Evolutionary conservation across 2,113 vertebrate species (phyloP).

Genomic region (Neogale vison): DNA sequence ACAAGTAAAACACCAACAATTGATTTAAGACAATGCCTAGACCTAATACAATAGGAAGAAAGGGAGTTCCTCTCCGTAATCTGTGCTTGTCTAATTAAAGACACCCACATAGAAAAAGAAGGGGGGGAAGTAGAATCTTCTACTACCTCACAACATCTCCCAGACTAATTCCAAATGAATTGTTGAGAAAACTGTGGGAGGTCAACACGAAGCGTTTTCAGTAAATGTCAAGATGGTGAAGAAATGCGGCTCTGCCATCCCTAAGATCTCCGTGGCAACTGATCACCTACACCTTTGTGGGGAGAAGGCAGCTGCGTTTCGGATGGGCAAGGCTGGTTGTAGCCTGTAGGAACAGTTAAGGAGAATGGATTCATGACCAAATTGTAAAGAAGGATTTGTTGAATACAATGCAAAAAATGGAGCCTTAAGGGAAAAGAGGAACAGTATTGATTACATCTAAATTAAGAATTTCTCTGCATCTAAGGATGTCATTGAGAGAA

Average conservation of each 20-base stretch:
- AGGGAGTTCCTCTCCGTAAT: not conserved
- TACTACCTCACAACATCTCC: not conserved
- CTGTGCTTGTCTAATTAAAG: not conserved
- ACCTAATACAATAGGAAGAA: not conserved
- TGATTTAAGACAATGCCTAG: not conserved
- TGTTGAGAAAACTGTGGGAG: not conserved
- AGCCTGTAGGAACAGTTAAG: too few species aligned
- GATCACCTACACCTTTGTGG: not conserved
- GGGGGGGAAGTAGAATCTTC: not conserved
- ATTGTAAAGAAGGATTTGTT: not conserved
- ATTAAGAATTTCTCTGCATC: not conserved
- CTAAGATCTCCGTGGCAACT: not conserved
- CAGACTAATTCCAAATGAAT: not conserved
- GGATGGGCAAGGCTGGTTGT: rapidly evolving
- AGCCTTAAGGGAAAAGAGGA: not conserved
- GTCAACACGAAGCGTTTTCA: not conserved
- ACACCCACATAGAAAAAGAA: not conserved
- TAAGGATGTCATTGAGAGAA: not conserved
- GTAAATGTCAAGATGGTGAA: not conserved
- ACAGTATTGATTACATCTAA: not conserved
- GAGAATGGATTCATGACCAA: not conserved
- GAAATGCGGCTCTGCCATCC: not conserved
- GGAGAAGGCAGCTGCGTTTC: not conserved
- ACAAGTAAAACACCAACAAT: not conserved
- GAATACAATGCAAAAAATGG: not conserved